Evolutionary conservation across 2,113 vertebrate species (phyloP).

Genomic region (Triplophysa dalaica): DNA sequence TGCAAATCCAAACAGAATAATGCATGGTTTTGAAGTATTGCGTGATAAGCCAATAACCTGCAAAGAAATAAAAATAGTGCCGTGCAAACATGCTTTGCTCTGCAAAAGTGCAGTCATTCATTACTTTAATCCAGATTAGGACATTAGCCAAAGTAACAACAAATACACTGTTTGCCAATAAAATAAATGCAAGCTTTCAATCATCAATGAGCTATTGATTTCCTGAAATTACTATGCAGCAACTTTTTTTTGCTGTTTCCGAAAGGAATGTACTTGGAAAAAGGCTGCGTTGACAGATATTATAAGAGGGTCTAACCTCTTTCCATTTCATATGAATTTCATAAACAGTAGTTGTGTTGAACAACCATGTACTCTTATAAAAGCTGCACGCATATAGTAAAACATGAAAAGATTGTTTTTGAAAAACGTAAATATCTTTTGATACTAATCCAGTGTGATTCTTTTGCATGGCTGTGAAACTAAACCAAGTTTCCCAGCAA

Average conservation of each 20-base stretch:
- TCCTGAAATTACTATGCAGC: slow-evolving; percentile 37
- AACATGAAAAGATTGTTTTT: slow-evolving; percentile 12
- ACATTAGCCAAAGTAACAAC: slow-evolving; percentile 47
- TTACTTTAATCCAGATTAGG: slow-evolving; percentile 57
- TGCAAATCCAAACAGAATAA: neutral
- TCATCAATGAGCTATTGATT: slow-evolving; percentile 53
- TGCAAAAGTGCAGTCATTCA: slow-evolving; percentile 41
- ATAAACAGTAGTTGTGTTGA: neutral
- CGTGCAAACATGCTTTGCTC: slow-evolving; percentile 26
- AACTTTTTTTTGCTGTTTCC: neutral
- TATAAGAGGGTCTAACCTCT: too few species aligned
- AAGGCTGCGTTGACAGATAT: too few species aligned
- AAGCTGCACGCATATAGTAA: neutral
- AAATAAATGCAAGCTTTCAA: slow-evolving; percentile 46
- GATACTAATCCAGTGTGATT: neutral
- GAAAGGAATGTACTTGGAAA: too few species aligned
- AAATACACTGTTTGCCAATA: slow-evolving; percentile 46
- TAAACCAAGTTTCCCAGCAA: slow-evolving; percentile 17
- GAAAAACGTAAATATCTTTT: neutral
- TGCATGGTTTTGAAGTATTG: neutral
- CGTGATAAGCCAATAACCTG: neutral
- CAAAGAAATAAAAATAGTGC: neutral
- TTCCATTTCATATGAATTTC: too few species aligned
- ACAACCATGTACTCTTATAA: too few species aligned
- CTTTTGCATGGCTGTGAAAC: neutral